phyloP scores from a whole-genome alignment of 1,140 invertebrate genomes.

The Diabrotica virgifera region DNA sequence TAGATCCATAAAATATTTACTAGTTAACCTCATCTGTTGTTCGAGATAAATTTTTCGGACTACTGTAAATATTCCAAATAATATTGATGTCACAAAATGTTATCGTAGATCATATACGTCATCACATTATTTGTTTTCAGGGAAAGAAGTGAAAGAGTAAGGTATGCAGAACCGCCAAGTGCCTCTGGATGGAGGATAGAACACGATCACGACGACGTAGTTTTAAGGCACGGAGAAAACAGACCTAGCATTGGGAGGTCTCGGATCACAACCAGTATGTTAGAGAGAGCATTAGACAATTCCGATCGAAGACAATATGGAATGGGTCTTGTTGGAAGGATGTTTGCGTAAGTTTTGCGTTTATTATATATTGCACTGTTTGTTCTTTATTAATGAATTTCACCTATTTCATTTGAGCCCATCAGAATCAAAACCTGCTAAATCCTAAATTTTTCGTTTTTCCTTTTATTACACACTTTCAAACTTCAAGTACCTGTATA shows the following conservation, averaged over 20 bases:
- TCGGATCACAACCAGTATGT: slow-evolving; percentile 63
- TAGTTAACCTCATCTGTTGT: too few relatives aligned
- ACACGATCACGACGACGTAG: slow-evolving; percentile 34
- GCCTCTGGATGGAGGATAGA: slow-evolving; percentile 40
- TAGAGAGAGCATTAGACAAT: slow-evolving; percentile 75
- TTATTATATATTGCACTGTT: neutral
- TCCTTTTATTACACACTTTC: too few relatives aligned
- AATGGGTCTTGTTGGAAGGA: slow-evolving; percentile 77
- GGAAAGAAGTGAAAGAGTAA: slow-evolving; percentile 15
- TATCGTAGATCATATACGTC: too few relatives aligned
- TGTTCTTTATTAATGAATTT: too few relatives aligned
- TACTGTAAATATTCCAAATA: too few relatives aligned
- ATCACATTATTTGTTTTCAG: neutral
- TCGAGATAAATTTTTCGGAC: too few relatives aligned
- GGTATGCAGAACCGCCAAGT: slow-evolving; percentile 22
- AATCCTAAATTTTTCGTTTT: too few relatives aligned
- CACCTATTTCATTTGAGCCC: too few relatives aligned
- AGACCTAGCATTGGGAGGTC: slow-evolving; percentile 53
- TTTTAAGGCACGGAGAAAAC: slow-evolving; percentile 40
- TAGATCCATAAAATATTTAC: too few relatives aligned
- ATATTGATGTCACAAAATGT: too few relatives aligned
- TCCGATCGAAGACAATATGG: slow-evolving; percentile 79
- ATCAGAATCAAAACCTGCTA: too few relatives aligned
- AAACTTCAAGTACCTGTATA: too few relatives aligned
- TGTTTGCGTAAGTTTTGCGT: slow-evolving; percentile 63